Evolutionary conservation across 2,797 vertebrate species (phyloP), one percentile per base, ranked within the genome.

Genomic region (Miichthys miiuy): DNA sequence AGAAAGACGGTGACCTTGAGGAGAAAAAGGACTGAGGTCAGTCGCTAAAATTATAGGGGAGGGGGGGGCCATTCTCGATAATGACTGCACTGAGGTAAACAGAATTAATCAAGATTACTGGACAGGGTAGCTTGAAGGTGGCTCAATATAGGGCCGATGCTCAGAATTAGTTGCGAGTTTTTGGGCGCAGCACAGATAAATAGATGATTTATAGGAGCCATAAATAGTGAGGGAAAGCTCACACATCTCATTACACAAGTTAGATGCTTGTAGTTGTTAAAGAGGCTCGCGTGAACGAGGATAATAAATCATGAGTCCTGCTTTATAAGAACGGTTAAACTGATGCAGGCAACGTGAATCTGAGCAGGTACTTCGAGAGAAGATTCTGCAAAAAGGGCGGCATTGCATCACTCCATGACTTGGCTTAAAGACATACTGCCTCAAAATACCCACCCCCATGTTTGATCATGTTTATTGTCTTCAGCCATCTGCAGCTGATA

Each of bases 381-480:
- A 74, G 65, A 46, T 13, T 48, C 5, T 16, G 64, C 25, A 57
- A 61, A 79, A 52, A 62, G 8, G 50, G 23, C 44, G 1, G 20
- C 16, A 23, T 4, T 50, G 75, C 62, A 34, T 83, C 46, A 50
- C 77, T 64, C 60, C 18, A 68, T 71, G 85, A 79, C 54, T 80
- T 77, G 75, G 63, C 81, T 89, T 84, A 75, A 38, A 89, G 74
- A 67, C 72, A 17, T 11, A 47, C 72, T 9, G 83, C 71, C 75
- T 85, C 18, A 74, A 80, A 88, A 83, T 80, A 88, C 70, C 84
- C 89, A 55, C 91, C 87, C 80, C 85, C 89, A 51, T 91, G 91
- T 95, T 94, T 93, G 84, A 93, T 91, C 89, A 69, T 93, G 93
- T 93, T 94, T 92, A 94, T 93, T 94, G 92, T 94, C 92, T 92